Base-by-base conservation (phyloP, 2,113 vertebrate genomes). In the Hyaena hyaena region DNA sequence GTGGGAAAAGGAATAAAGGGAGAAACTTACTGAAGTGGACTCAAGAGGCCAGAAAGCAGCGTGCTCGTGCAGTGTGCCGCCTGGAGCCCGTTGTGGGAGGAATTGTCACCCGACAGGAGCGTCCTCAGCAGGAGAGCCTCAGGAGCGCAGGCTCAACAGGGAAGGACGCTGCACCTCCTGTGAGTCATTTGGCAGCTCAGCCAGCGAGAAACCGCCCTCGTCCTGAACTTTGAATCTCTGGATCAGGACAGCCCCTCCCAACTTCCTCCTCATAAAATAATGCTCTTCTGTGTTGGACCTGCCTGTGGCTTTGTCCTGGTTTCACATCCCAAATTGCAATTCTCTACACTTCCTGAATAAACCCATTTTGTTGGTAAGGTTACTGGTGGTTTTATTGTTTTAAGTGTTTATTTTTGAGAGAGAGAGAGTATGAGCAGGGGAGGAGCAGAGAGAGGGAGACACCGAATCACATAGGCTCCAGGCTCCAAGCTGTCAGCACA, bases 181-280 rank as follows among this genome's bases (percentile, higher is more conserved):
- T 1, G 4, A 31, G 76, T 50, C 5, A 33, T 31, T 43, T 24
- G 26, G 74, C 43, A 1, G 4, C 74, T 48, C 43, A 45, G 73
- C 26, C 43, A 0, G 14, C 0, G 7, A 17, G 74, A 11, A 48
- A 14, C 24, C 0, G 7, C 45, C 45, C 26, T 31, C 45, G 2
- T 16, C 28, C 45, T 31, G 28, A 17, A 4, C 45, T 50, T 19
- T 8, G 58, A 23, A 8, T 61, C 43, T 31, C 45, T 0, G 1
- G 26, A 4, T 77, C 74, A 77, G 45, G 26, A 19, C 43, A 31
- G 35, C 74, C 43, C 74, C 26, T 77, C 24, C 15, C 43, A 48
- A 9, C 26, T 4, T 35, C 7, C 68, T 31, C 45, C 45, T 33
- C 28, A 1, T 45, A 15, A 45, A 14, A 14, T 6, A 15, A 45